Base-by-base conservation (phyloP, 2,888 invertebrate species). In the Choristoneura rosaceana region DNA sequence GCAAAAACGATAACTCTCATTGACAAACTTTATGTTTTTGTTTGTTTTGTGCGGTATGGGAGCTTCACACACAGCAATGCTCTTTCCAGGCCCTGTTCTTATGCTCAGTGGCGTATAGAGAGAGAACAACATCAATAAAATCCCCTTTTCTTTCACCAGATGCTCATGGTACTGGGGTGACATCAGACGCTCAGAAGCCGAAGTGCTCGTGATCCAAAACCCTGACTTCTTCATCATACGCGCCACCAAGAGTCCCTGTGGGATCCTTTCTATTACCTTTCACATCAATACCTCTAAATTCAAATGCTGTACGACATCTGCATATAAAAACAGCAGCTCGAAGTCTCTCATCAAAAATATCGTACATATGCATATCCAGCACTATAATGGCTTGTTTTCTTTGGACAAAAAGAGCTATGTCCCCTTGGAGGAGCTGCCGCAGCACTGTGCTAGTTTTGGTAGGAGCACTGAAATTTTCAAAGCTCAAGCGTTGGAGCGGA, bases 181-280 rank as follows among this genome's bases (percentile, higher is more conserved):
- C 64, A 50, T 64, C n/a, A 33, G 8, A 8, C 64, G 34, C n/a
- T 1, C 9, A 4, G 64, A 64, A 34, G 64, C 64, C n/a, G 64
- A 64, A 10, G 64, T 34, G 1, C n/a, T 64, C n/a, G 10, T 50
- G 8, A 9, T 64, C 38, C 47, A 50, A 14, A 25, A 64, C 50
- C 64, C 64, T 15, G 47, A n/a, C 10, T 50, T 50, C 34, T 64
- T 64, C 64, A 64, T 64, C 64, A 64, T 64, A 34, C 9, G 64
- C 4, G 64, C 33, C 34, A 50, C 34, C 34, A 5, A 14, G 4
- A 34, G 47, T 10, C 4, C 34, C 7, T 2, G 15, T 50, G 14
- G 7, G 3, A 50, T 64, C 47, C 64, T 64, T 15, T 64, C 50
- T 34, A 15, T 64, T 15, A 64, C 50, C n/a, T 64, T 64, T 15